Evolutionary conservation across 1,140 invertebrate genomes (phyloP).

Genomic region (Orchestia grillus): DNA sequence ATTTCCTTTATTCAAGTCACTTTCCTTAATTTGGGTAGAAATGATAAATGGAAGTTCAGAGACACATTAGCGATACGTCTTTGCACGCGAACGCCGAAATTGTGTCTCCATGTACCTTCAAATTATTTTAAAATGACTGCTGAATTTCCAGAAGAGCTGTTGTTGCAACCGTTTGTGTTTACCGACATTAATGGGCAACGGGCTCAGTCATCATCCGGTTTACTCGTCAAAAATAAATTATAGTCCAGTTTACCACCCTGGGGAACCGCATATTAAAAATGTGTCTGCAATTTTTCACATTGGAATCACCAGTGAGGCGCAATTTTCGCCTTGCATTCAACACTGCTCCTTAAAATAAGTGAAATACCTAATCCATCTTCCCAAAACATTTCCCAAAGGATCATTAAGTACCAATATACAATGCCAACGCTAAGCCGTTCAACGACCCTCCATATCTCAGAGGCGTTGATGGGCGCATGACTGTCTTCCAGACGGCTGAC

Average conservation of each 20-base stretch:
- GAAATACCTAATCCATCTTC: neutral
- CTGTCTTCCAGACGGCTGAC: neutral
- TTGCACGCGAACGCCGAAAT: neutral
- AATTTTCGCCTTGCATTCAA: neutral
- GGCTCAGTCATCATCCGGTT: neutral
- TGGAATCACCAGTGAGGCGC: neutral
- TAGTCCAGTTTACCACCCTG: neutral
- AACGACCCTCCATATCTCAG: constrained; percentile 16
- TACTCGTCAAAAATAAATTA: neutral
- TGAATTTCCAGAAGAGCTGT: neutral
- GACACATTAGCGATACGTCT: too few relatives aligned
- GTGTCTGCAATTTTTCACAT: neutral
- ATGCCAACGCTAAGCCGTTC: neutral
- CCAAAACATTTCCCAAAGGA: neutral
- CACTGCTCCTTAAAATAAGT: neutral
- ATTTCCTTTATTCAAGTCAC: too few relatives aligned
- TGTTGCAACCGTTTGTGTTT: neutral
- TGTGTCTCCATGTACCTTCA: neutral
- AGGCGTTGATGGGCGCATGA: neutral
- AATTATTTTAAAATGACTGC: neutral
- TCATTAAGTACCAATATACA: neutral
- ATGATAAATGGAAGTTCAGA: too few relatives aligned
- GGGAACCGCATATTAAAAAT: neutral
- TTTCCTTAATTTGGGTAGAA: too few relatives aligned
- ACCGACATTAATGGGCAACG: neutral